Evolutionary conservation across 2,797 vertebrate species (phyloP).

Genomic region (Clangula hyemalis): DNA sequence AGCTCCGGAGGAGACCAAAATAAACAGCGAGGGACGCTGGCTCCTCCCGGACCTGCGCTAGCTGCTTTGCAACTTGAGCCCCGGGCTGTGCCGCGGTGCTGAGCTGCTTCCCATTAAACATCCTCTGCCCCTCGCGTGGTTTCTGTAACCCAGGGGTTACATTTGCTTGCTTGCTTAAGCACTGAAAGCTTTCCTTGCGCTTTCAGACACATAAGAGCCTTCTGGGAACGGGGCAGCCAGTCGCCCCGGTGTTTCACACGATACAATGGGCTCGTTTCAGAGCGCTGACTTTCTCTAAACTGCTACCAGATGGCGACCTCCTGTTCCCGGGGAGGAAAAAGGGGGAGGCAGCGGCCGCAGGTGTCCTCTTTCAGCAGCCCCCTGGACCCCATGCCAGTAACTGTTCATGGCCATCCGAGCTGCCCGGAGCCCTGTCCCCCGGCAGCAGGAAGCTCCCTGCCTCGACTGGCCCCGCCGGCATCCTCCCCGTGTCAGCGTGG

Average conservation of each 20-base stretch:
- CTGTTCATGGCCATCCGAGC: not conserved
- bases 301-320: slow-evolving; percentile 72
- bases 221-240: slow-evolving; percentile 22
- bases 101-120: slow-evolving; percentile 59
- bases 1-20: slow-evolving; percentile 33
- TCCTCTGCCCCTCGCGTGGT: not conserved
- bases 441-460: not conserved
- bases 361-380: slow-evolving; percentile 56
- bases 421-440: not conserved
- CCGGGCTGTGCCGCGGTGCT: not conserved
- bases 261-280: slow-evolving; percentile 62
- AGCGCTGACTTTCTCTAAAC: slow-evolving; percentile 29
- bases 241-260: slow-evolving; percentile 9
- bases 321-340: slow-evolving; percentile 46
- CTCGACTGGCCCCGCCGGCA: not conserved
- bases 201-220: slow-evolving; percentile 25
- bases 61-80: not conserved
- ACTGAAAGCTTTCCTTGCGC: slow-evolving; percentile 9
- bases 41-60: not conserved
- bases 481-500: accelerated
- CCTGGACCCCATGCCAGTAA: slow-evolving; percentile 16
- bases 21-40: slow-evolving; percentile 24
- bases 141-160: slow-evolving; percentile 47
- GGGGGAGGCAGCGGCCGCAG: slow-evolving; percentile 52
- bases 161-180: slow-evolving; percentile 65